These are phyloP conservation scores for Ptychochromis oligacanthus DNA, from an alignment of 2,113 vertebrate genomes.

Conservation along the genomic window DNA sequence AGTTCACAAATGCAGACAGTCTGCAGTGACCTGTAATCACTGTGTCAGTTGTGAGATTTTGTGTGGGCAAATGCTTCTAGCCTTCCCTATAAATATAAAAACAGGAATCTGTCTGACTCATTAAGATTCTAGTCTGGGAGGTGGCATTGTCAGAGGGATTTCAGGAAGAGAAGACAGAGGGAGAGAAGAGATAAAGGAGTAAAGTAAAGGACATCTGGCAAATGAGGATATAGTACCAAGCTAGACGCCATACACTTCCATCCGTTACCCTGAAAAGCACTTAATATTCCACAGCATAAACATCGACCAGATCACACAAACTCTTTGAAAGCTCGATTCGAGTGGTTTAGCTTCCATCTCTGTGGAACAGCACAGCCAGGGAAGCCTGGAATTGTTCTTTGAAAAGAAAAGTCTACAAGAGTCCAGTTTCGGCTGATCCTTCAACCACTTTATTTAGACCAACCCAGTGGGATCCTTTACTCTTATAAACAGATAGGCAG, in stretches of 20 bases:
- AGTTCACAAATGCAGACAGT: conserved; percentile 54
- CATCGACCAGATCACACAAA: not conserved
- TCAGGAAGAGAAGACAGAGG: conserved; percentile 20
- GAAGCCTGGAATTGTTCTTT: conserved; percentile 42
- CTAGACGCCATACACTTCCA: not conserved
- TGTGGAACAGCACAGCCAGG: not conserved
- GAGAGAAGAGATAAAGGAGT: conserved; percentile 26
- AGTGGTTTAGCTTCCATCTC: conserved; percentile 25
- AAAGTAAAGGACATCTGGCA: conserved; percentile 28
- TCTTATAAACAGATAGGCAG: conserved; percentile 49
- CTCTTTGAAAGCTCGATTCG: not conserved
- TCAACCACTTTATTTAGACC: conserved; percentile 57
- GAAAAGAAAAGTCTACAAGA: conserved; percentile 41
- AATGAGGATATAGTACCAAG: conserved; percentile 11
- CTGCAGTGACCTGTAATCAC: conserved; percentile 61
- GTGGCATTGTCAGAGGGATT: conserved; percentile 24
- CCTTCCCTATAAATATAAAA: conserved; percentile 43
- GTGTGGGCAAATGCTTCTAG: conserved; percentile 30
- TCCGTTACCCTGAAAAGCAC: not conserved
- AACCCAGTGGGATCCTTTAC: conserved; percentile 34
- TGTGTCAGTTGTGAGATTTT: conserved; percentile 30
- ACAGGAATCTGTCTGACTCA: conserved; percentile 21
- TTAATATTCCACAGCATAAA: conserved; percentile 11
- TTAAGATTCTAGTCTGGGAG: conserved; percentile 8
- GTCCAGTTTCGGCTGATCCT: conserved; percentile 33